Evolutionary conservation across 2,888 invertebrate species (phyloP).

Genomic region (Palloptera scutellata): DNA sequence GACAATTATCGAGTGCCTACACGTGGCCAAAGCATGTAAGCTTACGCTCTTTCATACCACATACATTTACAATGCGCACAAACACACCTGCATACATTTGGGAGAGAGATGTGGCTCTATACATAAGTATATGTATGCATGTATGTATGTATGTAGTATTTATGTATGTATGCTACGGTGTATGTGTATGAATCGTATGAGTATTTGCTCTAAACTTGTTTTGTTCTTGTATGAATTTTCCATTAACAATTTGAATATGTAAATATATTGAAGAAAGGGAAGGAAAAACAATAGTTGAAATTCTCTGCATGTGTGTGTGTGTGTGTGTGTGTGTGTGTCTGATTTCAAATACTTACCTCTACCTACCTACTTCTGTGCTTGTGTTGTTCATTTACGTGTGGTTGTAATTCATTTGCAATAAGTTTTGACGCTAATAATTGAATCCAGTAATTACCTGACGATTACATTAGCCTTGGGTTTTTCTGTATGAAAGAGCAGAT

Average conservation of each 20-base stretch:
- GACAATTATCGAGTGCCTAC: conserved; percentile 31
- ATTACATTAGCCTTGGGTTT: conserved; percentile 48
- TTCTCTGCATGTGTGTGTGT: conserved; percentile 8
- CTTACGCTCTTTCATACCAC: not conserved
- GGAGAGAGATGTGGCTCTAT: too few relatives aligned
- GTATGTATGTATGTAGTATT: not conserved
- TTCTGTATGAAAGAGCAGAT: too few relatives aligned
- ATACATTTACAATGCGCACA: too few relatives aligned
- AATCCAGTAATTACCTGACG: conserved; percentile 59
- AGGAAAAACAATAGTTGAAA: conserved; percentile 15
- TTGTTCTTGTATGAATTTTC: conserved; percentile 51
- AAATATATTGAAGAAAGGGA: conserved; percentile 45
- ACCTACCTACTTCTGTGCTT: conserved; percentile 14
- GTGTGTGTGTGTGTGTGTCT: conserved; percentile 10
- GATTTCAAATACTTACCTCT: conserved; percentile 30
- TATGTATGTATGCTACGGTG: not conserved
- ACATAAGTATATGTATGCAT: not conserved
- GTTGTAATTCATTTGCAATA: conserved; percentile 54
- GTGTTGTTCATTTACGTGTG: conserved; percentile 48
- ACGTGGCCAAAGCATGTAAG: not conserved
- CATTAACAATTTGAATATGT: conserved; percentile 55
- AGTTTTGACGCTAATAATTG: conserved; percentile 57
- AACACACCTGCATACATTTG: too few relatives aligned
- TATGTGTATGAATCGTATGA: too few relatives aligned
- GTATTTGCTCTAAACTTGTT: conserved; percentile 15